These are phyloP conservation scores for Peromyscus polionotus DNA, from an alignment of 2,113 vertebrate genomes.

Conservation along the genomic window DNA sequence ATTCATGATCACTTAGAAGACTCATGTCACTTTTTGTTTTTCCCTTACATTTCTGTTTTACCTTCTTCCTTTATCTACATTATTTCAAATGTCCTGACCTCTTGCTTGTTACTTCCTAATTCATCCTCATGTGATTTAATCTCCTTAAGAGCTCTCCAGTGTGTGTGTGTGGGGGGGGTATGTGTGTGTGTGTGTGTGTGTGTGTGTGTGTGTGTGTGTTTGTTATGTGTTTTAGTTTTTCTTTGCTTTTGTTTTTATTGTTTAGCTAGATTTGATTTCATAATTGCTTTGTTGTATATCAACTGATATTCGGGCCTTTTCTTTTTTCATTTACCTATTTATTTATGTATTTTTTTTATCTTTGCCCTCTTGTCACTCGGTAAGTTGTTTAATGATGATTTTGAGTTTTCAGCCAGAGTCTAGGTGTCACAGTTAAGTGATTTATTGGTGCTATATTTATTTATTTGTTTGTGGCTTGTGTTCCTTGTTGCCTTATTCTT, in stretches of 20 bases:
- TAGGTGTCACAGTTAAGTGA: background rate
- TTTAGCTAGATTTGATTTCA: background rate
- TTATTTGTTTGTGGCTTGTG: background rate
- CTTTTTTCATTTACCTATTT: background rate
- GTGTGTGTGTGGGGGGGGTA: too few species aligned
- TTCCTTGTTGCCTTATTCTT: fast-evolving
- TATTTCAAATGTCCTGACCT: background rate
- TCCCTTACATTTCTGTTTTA: too few species aligned
- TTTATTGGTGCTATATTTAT: background rate
- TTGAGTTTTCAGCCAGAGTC: background rate
- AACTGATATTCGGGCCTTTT: background rate
- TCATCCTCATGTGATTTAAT: background rate
- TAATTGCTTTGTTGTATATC: background rate
- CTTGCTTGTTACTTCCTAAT: background rate
- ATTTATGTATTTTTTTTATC: background rate
- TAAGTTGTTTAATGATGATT: background rate
- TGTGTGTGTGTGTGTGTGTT: too few species aligned
- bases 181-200: too few species aligned
- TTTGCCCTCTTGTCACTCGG: background rate
- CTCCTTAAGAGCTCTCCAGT: fast-evolving
- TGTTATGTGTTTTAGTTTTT: too few species aligned
- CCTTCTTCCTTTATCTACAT: background rate
- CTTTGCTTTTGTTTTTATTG: background rate
- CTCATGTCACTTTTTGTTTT: background rate
- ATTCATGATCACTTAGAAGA: background rate